Percentiles rank a stretch among this genome's conserved stretches.
Conservation (phyloP, 2,888 invertebrate genomes). For the Acheta domesticus region DNA sequence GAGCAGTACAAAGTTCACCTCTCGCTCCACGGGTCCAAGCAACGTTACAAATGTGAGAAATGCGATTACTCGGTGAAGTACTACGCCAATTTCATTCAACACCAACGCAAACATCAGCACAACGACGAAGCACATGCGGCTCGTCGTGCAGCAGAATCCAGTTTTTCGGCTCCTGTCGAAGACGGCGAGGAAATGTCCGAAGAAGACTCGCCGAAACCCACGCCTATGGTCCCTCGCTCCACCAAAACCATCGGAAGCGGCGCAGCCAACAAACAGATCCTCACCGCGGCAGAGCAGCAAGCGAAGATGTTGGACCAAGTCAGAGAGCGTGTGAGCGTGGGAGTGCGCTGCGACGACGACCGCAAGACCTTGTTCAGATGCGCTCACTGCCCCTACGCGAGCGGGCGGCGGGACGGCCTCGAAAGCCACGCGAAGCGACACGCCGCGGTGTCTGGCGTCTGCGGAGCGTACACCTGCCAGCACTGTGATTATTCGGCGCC, state of each 20-base stretch:
- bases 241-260: conserved; percentile 38
- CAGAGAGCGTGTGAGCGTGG: conserved; percentile 50
- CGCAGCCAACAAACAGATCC: conserved; percentile 45
- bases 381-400: conserved; percentile 75
- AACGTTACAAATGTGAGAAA: conserved; percentile 74
- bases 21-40: conserved; percentile 77
- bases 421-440: conserved; percentile 75
- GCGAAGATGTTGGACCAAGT: conserved; percentile 58
- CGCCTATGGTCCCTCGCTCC: conserved; percentile 23
- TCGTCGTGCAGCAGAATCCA: conserved; percentile 42
- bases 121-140: conserved; percentile 64
- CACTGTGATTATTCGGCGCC: conserved; percentile 79
- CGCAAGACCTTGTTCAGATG: conserved; percentile 63
- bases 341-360: conserved; percentile 50
- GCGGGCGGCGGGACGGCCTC: conserved; percentile 67
- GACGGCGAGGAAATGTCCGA: conserved; percentile 35
- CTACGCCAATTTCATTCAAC: conserved; percentile 79
- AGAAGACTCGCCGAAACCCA: conserved; percentile 25
- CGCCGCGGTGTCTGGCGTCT: conserved; percentile 56
- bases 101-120: conserved; percentile 73
- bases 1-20: conserved; percentile 81
- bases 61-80: conserved; percentile 88
- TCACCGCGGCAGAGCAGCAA: conserved; percentile 61
- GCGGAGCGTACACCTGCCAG: conserved; percentile 65
- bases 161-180: not conserved